A percentile compares a stretch with the other conserved stretches of the same genome.
Conservation (phyloP, 35 echinoderm and acorn worm genomes). For the Chiridota heheva region DNA sequence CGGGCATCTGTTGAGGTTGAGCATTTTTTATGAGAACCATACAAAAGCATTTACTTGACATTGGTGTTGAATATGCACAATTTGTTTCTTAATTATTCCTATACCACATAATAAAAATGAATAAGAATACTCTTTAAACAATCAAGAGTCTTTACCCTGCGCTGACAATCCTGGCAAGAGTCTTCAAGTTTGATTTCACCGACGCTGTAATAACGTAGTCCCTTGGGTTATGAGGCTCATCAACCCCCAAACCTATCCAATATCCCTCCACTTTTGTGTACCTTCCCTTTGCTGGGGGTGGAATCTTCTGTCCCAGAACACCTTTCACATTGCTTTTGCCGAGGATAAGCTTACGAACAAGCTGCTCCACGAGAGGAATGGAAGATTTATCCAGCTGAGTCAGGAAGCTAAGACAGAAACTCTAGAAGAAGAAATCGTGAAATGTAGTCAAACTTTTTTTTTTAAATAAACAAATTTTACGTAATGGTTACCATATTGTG, state of each 20-base stretch:
- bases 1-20: no score
- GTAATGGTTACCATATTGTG: not conserved
- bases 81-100: no score
- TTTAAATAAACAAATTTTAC: not conserved
- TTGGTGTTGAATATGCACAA: no score
- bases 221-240: slow-evolving; percentile 47
- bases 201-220: slow-evolving; percentile 84
- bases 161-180: slow-evolving; percentile 81
- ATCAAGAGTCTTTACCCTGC: no score
- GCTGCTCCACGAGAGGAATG: slow-evolving; percentile 79
- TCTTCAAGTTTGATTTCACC: slow-evolving; percentile 78
- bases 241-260: slow-evolving; percentile 72
- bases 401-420: slow-evolving; percentile 93
- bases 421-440: slow-evolving; percentile 57
- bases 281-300: slow-evolving; percentile 64
- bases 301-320: slow-evolving; percentile 81
- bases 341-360: slow-evolving; percentile 77
- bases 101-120: no score
- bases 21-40: no score
- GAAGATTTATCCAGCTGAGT: slow-evolving; percentile 95
- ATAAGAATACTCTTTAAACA: no score
- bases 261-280: slow-evolving; percentile 94
- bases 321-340: slow-evolving; percentile 69
- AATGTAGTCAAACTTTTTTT: no score
- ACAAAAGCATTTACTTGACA: no score